Conservation (phyloP, 2,797 vertebrate genomes). For the Natrix natrix region DNA sequence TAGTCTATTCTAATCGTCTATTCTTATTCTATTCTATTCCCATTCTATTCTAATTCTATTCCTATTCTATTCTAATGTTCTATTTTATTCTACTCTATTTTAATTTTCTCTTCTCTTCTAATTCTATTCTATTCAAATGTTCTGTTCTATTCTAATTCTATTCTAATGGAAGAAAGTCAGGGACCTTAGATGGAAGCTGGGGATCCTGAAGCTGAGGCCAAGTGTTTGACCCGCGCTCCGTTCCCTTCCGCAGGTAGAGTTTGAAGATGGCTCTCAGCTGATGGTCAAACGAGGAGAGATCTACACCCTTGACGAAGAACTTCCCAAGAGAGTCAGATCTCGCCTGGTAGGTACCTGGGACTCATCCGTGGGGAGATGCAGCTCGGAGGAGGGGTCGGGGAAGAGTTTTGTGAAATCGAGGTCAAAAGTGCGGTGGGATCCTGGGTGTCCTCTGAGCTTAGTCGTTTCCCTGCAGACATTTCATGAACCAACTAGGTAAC, state of each 20-base stretch:
- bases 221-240: not conserved
- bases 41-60: too few species aligned
- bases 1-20: too few species aligned
- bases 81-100: too few species aligned
- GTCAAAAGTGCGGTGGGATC: not conserved
- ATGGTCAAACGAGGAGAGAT: constrained; percentile 89
- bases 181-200: not conserved
- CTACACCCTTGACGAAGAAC: constrained; percentile 86
- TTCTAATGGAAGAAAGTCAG: not conserved
- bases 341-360: constrained; percentile 82
- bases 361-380: not conserved
- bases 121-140: too few species aligned
- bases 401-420: not conserved
- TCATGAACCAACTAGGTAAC: not conserved
- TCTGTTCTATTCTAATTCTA: too few species aligned
- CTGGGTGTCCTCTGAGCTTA: not conserved
- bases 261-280: constrained; percentile 89
- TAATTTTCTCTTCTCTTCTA: too few species aligned
- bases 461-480: not conserved
- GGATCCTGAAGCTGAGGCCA: not conserved
- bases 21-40: too few species aligned
- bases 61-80: too few species aligned
- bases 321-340: constrained; percentile 91
- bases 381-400: fast-evolving
- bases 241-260: constrained; percentile 83